A percentile compares a stretch with the other conserved stretches of the same genome.
phyloP scores from a whole-genome alignment of 2,888 invertebrate species.

The Nomada flava region DNA sequence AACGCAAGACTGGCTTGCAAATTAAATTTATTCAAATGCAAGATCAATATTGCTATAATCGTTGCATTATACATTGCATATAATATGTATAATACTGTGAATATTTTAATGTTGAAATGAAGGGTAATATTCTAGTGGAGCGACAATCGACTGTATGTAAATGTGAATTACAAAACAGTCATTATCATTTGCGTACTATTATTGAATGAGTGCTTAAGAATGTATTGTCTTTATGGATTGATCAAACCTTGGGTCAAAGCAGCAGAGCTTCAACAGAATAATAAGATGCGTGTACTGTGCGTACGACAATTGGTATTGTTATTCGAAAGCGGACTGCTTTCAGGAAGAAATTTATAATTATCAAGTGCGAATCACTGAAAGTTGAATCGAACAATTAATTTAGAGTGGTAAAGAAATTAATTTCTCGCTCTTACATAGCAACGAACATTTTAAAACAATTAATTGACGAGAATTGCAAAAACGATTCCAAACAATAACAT shows the following conservation, averaged over 20 bases:
- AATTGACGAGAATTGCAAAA: too few relatives aligned
- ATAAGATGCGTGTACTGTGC: not conserved
- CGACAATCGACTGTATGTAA: not conserved
- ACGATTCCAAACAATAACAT: too few relatives aligned
- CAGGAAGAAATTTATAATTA: too few relatives aligned
- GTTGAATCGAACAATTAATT: too few relatives aligned
- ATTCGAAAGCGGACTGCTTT: too few relatives aligned
- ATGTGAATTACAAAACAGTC: slow-evolving; percentile 9
- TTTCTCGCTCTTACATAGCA: too few relatives aligned
- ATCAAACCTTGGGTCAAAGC: slow-evolving; percentile 8
- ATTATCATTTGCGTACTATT: not conserved
- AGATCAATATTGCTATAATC: not conserved
- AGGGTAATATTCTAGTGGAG: not conserved
- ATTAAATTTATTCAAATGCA: too few relatives aligned
- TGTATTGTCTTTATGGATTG: slow-evolving; percentile 7
- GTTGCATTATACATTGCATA: not conserved
- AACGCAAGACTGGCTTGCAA: too few relatives aligned
- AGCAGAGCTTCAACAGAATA: not conserved
- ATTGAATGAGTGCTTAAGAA: not conserved
- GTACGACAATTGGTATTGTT: too few relatives aligned
- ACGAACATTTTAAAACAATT: too few relatives aligned
- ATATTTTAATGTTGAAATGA: not conserved
- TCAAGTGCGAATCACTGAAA: not conserved
- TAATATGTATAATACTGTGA: not conserved
- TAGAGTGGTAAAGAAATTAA: too few relatives aligned